Conservation (phyloP, 2,888 invertebrate species). For the Eudemis profundana region DNA sequence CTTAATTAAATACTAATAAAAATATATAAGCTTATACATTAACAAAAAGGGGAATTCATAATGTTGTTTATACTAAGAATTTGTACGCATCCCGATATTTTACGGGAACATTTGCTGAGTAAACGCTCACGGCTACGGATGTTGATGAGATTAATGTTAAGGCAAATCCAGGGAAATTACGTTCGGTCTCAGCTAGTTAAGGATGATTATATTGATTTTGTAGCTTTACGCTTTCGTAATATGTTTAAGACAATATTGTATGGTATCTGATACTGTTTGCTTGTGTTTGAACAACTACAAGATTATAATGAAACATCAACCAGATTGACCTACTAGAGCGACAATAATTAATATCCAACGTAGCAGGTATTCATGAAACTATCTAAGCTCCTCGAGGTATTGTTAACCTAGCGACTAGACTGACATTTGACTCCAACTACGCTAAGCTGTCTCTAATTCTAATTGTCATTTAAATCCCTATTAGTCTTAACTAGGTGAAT, state of each 20-base stretch:
- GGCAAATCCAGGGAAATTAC: constrained; percentile 63
- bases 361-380: not conserved
- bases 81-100: constrained; percentile 50
- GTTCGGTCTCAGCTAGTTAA: constrained; percentile 60
- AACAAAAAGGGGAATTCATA: constrained; percentile 59
- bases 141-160: constrained; percentile 57
- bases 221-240: constrained; percentile 58
- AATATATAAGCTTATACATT: constrained; percentile 47
- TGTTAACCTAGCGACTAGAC: constrained; percentile 17
- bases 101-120: constrained; percentile 46
- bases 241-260: constrained; percentile 63
- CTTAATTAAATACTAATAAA: constrained; percentile 81
- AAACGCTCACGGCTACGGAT: constrained; percentile 56
- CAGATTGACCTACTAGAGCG: not conserved
- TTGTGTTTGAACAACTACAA: constrained; percentile 7
- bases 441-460: constrained; percentile 16
- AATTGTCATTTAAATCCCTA: constrained; percentile 21
- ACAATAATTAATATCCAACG: not conserved
- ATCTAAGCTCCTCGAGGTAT: constrained; percentile 1
- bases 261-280: constrained; percentile 36
- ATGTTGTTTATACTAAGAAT: constrained; percentile 51
- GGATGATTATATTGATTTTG: constrained; percentile 69
- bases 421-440: constrained; percentile 1
- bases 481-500: constrained; percentile 3
- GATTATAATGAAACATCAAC: constrained; percentile 14